Percentiles rank a stretch among this genome's conserved stretches.
These are phyloP conservation scores for Bombus difficillimus DNA, from an alignment of 1,140 invertebrate genomes.

Conservation along the genomic window DNA sequence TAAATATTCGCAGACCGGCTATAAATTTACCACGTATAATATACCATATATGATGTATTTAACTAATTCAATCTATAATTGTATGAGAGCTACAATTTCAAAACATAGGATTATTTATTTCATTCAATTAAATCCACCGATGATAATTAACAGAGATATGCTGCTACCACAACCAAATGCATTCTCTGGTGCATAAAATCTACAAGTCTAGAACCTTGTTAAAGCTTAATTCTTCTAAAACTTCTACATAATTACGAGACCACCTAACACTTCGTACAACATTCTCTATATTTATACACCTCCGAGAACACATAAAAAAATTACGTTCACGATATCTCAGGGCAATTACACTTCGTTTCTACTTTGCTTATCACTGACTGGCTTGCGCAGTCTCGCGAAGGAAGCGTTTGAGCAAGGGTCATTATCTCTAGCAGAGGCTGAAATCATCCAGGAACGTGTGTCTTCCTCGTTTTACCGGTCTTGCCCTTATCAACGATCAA, in stretches of 20 bases:
- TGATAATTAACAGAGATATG: background rate
- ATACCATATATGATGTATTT: background rate
- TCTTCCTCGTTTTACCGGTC: conserved; percentile 37
- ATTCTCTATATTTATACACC: background rate
- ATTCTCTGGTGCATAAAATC: background rate
- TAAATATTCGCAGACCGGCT: background rate
- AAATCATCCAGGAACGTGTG: conserved; percentile 34
- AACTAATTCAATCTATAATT: background rate
- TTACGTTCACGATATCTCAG: background rate
- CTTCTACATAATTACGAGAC: background rate
- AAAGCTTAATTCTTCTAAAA: background rate
- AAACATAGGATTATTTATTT: background rate
- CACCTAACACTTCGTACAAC: background rate
- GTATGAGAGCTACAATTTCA: background rate
- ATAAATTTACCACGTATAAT: background rate
- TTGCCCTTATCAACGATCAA: conserved; percentile 34
- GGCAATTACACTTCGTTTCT: background rate
- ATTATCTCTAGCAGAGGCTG: conserved; percentile 2
- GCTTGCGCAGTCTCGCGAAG: background rate
- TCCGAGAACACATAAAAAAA: background rate
- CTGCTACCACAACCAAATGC: background rate
- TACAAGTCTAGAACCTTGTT: background rate
- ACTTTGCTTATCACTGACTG: background rate
- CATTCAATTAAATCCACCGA: background rate
- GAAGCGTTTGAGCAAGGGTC: background rate